Evolutionary conservation across 35 echinoderm and acorn worm species (phyloP), one percentile per base, ranked within the genome.

Genomic region (Ophioderma brevispina): DNA sequence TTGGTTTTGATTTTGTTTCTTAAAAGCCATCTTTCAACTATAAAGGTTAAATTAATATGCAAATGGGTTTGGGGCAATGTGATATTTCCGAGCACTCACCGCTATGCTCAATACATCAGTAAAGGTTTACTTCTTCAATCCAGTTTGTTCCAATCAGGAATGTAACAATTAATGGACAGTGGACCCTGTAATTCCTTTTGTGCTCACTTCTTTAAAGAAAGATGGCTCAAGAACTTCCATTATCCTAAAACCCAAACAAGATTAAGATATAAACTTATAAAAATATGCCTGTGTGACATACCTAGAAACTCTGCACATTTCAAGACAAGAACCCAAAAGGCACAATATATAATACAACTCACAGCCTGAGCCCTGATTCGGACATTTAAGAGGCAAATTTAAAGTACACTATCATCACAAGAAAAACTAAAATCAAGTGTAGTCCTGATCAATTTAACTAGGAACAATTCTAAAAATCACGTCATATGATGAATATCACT

Each of bases 51-150:
- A n/a, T n/a, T n/a, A n/a, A n/a, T n/a, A n/a, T n/a, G n/a, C n/a
- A n/a, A n/a, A n/a, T n/a, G n/a, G n/a, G n/a, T n/a, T n/a, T n/a
- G n/a, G n/a, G n/a, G n/a, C n/a, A n/a, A n/a, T n/a, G n/a, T n/a
- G n/a, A n/a, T n/a, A n/a, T n/a, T n/a, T n/a, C n/a, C n/a, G n/a
- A n/a, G n/a, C n/a, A n/a, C 78, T 36, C 11, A 80, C 76, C 87
- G 34, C 14, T 89, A 64, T 89, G n/a, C 50, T 77, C 87, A 89
- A 36, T 56, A 89, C n/a, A 89, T 37, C 13, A 89, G 87, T 78
- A 30, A 49, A 5, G 76, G 87, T 34, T n/a, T n/a, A 39, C 49
- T 80, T 77, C 38, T 33, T 89, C 76, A 34, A 38, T 80, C 87
- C 87, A 89, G 39, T 80, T n/a, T 80, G n/a, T 31, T 15, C 37